Evolutionary conservation across 2,888 invertebrate genomes (phyloP).

Genomic region (Hydropsyche betteni): DNA sequence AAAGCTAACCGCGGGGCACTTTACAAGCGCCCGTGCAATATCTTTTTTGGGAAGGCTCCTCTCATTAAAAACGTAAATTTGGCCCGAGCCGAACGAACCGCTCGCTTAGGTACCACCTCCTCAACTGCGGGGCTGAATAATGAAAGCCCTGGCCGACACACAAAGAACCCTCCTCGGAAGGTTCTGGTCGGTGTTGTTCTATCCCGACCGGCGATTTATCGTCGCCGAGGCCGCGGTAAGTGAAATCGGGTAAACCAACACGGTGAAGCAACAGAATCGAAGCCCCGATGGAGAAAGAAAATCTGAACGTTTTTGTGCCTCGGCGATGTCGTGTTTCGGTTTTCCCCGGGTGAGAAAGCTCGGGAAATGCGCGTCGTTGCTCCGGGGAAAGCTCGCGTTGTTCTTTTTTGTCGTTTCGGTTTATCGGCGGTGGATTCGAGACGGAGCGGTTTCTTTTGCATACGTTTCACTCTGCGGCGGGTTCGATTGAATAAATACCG

Average conservation of each 20-base stretch:
- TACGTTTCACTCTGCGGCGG: neutral
- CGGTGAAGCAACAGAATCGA: neutral
- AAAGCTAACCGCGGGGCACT: conserved; percentile 27
- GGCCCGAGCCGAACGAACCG: conserved; percentile 16
- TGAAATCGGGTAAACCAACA: conserved; percentile 30
- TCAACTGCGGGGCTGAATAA: neutral
- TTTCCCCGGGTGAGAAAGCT: too few species aligned
- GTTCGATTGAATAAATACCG: too few species aligned
- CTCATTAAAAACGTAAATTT: conserved; percentile 25
- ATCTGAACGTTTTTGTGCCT: neutral
- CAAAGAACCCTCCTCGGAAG: neutral
- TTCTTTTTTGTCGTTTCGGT: conserved; percentile 10
- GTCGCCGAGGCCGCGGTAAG: conserved; percentile 12
- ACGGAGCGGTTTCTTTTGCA: conserved; percentile 11
- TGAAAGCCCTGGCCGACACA: neutral
- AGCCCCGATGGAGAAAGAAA: neutral
- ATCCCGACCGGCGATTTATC: conserved; percentile 7
- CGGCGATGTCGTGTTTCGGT: too few species aligned
- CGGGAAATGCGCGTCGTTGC: too few species aligned
- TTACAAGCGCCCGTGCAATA: conserved; percentile 25
- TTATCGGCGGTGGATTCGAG: conserved; percentile 12
- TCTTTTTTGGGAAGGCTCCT: conserved; percentile 17
- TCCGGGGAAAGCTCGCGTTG: neutral
- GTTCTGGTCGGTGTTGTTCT: too few species aligned
- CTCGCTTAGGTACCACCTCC: neutral